Evolutionary conservation across 2,888 invertebrate genomes (phyloP).

Genomic region (Flexamia atlantica): DNA sequence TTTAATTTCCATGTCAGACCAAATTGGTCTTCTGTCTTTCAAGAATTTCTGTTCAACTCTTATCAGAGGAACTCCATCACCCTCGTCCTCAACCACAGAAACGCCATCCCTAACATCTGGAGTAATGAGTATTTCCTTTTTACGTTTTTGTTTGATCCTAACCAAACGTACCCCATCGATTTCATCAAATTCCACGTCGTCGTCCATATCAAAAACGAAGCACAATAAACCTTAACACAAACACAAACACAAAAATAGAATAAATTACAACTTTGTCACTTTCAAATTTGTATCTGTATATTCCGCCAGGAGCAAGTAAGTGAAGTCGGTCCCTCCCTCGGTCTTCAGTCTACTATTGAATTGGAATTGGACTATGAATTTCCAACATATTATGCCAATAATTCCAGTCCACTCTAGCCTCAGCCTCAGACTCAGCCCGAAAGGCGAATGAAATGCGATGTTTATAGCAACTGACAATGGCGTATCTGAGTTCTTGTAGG

Average conservation of each 20-base stretch:
- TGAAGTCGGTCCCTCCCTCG: too few species aligned
- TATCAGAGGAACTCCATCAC: neutral
- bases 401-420: too few species aligned
- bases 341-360: too few species aligned
- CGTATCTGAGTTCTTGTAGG: too few species aligned
- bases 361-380: too few species aligned
- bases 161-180: constrained; percentile 31
- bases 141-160: neutral
- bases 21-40: constrained; percentile 16
- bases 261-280: neutral
- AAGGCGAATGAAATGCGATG: too few species aligned
- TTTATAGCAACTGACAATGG: too few species aligned
- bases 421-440: too few species aligned
- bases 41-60: constrained; percentile 22
- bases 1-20: constrained; percentile 36
- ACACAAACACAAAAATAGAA: neutral
- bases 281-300: neutral
- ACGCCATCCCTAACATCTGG: neutral
- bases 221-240: neutral
- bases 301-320: neutral
- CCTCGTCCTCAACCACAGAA: neutral
- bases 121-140: neutral
- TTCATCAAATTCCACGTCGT: constrained; percentile 12
- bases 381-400: too few species aligned
- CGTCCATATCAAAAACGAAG: too few species aligned